A percentile compares a stretch with the other conserved stretches of the same genome.
These are phyloP conservation scores for Heterodera filipjevi DNA, from an alignment of 2,888 invertebrate genomes.

Conservation along the genomic window DNA sequence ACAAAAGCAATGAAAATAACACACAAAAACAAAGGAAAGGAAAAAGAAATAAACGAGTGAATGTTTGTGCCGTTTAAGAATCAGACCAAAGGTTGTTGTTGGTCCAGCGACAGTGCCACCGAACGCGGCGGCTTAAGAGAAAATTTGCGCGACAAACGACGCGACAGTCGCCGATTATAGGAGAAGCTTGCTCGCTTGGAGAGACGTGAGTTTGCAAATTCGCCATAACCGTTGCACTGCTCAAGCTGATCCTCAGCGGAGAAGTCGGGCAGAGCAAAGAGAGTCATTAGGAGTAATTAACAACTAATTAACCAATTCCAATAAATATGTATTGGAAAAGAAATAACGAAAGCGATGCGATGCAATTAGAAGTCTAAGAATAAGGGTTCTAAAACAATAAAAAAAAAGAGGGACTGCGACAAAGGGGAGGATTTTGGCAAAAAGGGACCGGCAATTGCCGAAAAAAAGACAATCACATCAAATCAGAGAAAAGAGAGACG, in stretches of 20 bases:
- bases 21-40: not conserved
- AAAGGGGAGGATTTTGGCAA: not conserved
- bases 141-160: slow-evolving; percentile 14
- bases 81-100: not conserved
- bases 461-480: not conserved
- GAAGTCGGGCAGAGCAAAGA: not conserved
- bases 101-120: not conserved
- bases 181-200: slow-evolving; percentile 14
- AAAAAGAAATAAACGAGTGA: not conserved
- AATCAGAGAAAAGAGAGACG: not conserved
- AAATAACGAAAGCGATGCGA: too few species aligned
- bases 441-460: not conserved
- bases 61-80: not conserved
- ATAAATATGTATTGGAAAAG: too few species aligned
- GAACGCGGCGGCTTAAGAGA: slow-evolving; percentile 4
- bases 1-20: too few species aligned
- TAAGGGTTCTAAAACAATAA: not conserved
- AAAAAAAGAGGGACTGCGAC: not conserved
- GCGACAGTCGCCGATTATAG: slow-evolving; percentile 16
- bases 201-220: slow-evolving; percentile 10
- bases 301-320: not conserved
- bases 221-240: not conserved
- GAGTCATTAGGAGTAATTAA: not conserved
- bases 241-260: not conserved
- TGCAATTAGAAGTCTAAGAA: not conserved